A percentile compares a stretch with the other conserved stretches of the same genome.
Evolutionary conservation across 2,113 vertebrate species (phyloP).

Genomic region (Larimichthys crocea): DNA sequence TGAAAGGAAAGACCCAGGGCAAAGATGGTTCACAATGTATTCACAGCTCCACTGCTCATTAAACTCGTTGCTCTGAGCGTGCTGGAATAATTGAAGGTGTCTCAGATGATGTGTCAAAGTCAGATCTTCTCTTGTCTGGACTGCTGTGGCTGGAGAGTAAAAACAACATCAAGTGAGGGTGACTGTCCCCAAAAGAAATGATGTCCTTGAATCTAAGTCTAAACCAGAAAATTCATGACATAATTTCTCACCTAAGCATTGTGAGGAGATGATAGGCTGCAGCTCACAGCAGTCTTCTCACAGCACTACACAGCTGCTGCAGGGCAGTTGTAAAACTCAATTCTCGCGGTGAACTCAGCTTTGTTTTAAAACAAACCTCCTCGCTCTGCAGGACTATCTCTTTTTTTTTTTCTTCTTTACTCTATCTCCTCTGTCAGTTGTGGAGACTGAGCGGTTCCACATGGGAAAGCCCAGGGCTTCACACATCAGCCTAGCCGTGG

Average conservation of each 20-base stretch:
- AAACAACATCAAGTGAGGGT: too few species aligned
- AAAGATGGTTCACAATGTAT: not conserved
- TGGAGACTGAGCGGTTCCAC: constrained; percentile 77
- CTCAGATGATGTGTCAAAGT: not conserved
- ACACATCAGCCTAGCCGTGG: constrained; percentile 60
- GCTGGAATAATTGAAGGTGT: not conserved
- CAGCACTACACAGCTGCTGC: constrained; percentile 34
- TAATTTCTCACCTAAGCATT: constrained; percentile 24
- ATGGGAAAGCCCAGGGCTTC: constrained; percentile 72
- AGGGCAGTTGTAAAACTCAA: constrained; percentile 46
- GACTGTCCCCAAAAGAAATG: not conserved
- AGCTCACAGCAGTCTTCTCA: constrained; percentile 6
- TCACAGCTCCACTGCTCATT: not conserved
- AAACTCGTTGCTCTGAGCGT: not conserved
- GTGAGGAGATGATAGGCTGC: constrained; percentile 29
- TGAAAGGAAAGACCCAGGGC: not conserved
- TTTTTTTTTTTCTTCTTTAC: not conserved
- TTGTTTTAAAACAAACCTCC: constrained; percentile 56
- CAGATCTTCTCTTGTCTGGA: not conserved
- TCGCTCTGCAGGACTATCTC: constrained; percentile 20
- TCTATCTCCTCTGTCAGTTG: constrained; percentile 51
- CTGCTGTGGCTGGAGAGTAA: not conserved
- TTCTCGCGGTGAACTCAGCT: constrained; percentile 39
- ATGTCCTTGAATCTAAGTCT: not conserved
- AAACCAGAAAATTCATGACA: constrained; percentile 1